Conservation (phyloP, 1,140 invertebrate genomes). For the Drosophila persimilis region DNA sequence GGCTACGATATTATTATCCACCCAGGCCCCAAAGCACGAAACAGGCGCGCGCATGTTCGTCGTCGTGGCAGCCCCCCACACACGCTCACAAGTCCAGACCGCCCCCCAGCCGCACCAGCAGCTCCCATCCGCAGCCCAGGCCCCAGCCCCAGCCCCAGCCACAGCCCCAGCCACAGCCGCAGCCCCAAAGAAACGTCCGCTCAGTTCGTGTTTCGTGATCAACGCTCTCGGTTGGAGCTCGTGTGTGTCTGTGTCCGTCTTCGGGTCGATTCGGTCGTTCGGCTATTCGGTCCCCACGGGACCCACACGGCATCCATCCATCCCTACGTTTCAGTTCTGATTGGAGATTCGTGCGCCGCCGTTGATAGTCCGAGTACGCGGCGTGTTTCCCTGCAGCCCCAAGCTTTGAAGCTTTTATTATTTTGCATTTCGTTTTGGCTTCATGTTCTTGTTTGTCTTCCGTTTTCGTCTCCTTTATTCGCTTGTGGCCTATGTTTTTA, state of each 20-base stretch:
- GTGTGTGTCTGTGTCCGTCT: slow-evolving; percentile 28
- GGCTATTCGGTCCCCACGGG: slow-evolving; percentile 62
- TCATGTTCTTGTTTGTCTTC: slow-evolving; percentile 41
- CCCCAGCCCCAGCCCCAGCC: too few relatives aligned
- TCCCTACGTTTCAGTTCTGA: slow-evolving; percentile 80
- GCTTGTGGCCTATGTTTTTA: slow-evolving; percentile 1
- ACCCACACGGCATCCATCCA: slow-evolving; percentile 50
- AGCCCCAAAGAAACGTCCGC: slow-evolving; percentile 26
- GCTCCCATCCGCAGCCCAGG: slow-evolving; percentile 15
- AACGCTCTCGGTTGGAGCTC: slow-evolving; percentile 41
- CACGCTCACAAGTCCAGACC: slow-evolving; percentile 14
- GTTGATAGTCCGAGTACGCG: slow-evolving; percentile 56
- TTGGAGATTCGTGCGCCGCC: slow-evolving; percentile 77
- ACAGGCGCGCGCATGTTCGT: slow-evolving; percentile 66
- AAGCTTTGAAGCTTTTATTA: slow-evolving; percentile 66
- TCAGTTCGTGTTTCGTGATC: slow-evolving; percentile 54
- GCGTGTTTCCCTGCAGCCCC: slow-evolving; percentile 68
- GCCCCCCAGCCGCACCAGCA: slow-evolving; percentile 26
- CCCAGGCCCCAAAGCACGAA: slow-evolving; percentile 43
- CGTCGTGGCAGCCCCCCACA: slow-evolving; percentile 50
- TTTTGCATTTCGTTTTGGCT: slow-evolving; percentile 62
- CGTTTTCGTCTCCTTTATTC: slow-evolving; percentile 29
- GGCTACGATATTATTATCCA: slow-evolving; percentile 63
- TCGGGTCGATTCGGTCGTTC: slow-evolving; percentile 34
- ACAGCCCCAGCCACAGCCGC: too few relatives aligned